Percentiles rank a stretch among this genome's conserved stretches.
Evolutionary conservation across 2,888 invertebrate genomes (phyloP).

Genomic region (Lissocephala sabroskyi): DNA sequence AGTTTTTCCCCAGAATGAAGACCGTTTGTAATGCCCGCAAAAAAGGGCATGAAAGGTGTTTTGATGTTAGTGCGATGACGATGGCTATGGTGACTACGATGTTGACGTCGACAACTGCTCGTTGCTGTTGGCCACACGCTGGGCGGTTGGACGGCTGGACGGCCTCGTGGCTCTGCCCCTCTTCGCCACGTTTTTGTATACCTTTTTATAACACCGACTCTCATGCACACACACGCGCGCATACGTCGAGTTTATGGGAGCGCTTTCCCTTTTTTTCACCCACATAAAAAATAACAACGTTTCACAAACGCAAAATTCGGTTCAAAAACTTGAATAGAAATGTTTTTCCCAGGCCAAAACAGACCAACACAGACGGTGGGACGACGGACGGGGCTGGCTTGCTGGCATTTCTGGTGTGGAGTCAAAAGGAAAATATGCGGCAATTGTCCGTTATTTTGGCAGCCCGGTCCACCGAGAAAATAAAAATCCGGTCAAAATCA

Average conservation of each 20-base stretch:
- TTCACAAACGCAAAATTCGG: slow-evolving; percentile 47
- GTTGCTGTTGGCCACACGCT: slow-evolving; percentile 1
- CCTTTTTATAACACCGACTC: slow-evolving; percentile 53
- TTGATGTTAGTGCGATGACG: slow-evolving; percentile 44
- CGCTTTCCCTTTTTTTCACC: slow-evolving; percentile 53
- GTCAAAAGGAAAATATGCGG: neutral
- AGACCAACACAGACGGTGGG: too few species aligned
- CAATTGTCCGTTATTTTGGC: slow-evolving; percentile 19
- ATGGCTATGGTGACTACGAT: slow-evolving; percentile 4
- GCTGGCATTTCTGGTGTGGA: too few species aligned
- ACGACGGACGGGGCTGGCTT: too few species aligned
- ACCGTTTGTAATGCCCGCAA: slow-evolving; percentile 48
- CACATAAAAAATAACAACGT: slow-evolving; percentile 38
- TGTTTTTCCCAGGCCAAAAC: slow-evolving; percentile 11
- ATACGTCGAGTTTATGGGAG: slow-evolving; percentile 53
- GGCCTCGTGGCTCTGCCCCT: too few species aligned
- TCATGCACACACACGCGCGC: slow-evolving; percentile 23
- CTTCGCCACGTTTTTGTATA: too few species aligned
- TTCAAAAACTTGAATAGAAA: slow-evolving; percentile 46
- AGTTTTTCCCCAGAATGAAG: slow-evolving; percentile 32
- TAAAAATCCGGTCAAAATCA: neutral
- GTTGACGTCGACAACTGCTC: too few species aligned
- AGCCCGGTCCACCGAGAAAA: neutral
- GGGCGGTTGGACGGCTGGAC: too few species aligned
- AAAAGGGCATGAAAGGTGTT: slow-evolving; percentile 58